phyloP scores from a whole-genome alignment of 2,888 invertebrate species.

The Acrobasis consociella region DNA sequence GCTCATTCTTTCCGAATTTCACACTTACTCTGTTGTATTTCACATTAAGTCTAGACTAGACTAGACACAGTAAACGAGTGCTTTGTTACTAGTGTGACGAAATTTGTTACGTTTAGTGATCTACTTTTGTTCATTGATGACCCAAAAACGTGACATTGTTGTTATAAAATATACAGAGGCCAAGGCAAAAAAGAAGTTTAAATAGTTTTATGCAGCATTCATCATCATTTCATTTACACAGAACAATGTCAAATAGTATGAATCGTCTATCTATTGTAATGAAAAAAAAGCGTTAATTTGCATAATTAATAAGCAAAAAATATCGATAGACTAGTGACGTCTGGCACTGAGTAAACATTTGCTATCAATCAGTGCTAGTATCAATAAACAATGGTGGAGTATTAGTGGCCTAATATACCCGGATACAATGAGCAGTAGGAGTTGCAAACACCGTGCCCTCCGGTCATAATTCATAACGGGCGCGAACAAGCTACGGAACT shows the following conservation, averaged over 20 bases:
- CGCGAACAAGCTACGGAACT: constrained; percentile 27
- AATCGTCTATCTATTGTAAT: not conserved
- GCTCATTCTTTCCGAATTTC: constrained; percentile 46
- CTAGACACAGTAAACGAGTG: constrained; percentile 47
- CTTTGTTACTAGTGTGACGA: constrained; percentile 19
- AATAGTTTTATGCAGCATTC: too few species aligned
- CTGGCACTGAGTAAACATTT: constrained; percentile 21
- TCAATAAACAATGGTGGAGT: constrained; percentile 53
- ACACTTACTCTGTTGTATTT: constrained; percentile 35
- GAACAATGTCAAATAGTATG: not conserved
- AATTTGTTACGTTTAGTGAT: too few species aligned
- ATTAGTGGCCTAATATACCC: constrained; percentile 49
- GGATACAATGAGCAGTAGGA: constrained; percentile 53
- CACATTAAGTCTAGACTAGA: constrained; percentile 43
- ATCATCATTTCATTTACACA: too few species aligned
- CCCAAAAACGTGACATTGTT: too few species aligned
- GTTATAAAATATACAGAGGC: too few species aligned
- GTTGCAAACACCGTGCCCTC: constrained; percentile 50
- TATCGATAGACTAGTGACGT: constrained; percentile 11
- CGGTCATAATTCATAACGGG: constrained; percentile 46
- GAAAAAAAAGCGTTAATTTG: not conserved
- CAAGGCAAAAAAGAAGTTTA: too few species aligned
- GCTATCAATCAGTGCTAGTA: constrained; percentile 38
- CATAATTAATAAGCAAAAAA: not conserved
- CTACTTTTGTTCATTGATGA: too few species aligned